Evolutionary conservation across 2,797 vertebrate species (phyloP).

Genomic region (Chaunax sp.): DNA sequence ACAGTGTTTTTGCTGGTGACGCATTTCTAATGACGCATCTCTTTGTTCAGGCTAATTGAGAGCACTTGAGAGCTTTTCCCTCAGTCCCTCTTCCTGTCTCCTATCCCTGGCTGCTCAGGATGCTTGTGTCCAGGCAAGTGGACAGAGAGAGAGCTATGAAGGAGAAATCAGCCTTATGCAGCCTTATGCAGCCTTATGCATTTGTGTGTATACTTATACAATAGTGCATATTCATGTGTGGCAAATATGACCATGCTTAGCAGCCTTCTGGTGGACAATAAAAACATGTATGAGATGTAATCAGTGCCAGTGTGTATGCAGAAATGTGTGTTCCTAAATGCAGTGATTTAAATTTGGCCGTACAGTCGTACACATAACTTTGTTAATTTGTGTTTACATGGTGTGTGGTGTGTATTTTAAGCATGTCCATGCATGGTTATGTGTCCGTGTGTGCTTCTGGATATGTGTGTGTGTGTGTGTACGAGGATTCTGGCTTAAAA

Average conservation of each 20-base stretch:
- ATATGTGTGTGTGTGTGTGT: background rate
- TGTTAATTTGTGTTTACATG: background rate
- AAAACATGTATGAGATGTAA: too few relatives aligned
- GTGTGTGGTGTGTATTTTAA: constrained; percentile 37
- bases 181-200: background rate
- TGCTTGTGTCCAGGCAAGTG: constrained; percentile 75
- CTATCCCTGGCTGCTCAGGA: constrained; percentile 66
- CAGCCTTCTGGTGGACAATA: too few relatives aligned
- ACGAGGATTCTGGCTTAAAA: constrained; percentile 84
- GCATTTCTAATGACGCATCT: too few relatives aligned
- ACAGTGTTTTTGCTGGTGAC: too few relatives aligned
- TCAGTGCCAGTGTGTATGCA: background rate
- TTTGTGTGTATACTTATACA: too few relatives aligned
- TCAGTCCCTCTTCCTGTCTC: constrained; percentile 4
- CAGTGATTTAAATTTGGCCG: background rate
- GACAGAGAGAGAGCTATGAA: constrained; percentile 65
- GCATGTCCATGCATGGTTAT: background rate
- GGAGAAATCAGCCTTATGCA: constrained; percentile 1
- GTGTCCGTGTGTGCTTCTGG: background rate
- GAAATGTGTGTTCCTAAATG: background rate
- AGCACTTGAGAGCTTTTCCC: constrained; percentile 31
- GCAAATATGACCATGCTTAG: too few relatives aligned
- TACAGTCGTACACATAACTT: background rate
- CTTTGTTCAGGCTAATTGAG: background rate
- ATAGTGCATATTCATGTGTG: too few relatives aligned